These are phyloP conservation scores for Sparidentex hasta DNA, from an alignment of 2,797 vertebrate genomes.

Conservation along the genomic window DNA sequence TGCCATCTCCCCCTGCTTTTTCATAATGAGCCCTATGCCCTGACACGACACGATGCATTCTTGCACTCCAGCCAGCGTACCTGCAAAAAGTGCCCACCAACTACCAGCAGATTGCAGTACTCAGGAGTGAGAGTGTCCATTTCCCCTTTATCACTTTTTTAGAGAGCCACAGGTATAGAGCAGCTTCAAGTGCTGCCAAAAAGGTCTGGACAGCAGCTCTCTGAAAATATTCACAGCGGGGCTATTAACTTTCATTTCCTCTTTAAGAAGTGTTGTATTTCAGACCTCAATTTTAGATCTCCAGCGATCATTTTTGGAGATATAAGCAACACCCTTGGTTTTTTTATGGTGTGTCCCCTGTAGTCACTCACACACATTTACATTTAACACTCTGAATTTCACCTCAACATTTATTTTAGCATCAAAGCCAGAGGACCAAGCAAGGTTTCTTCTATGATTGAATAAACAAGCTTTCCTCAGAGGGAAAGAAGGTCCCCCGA, in stretches of 20 bases:
- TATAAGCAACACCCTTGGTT: not conserved
- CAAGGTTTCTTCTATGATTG: not conserved
- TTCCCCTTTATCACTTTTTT: slow-evolving; percentile 54
- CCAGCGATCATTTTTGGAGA: slow-evolving; percentile 17
- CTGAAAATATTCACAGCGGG: slow-evolving; percentile 39
- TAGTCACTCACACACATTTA: not conserved
- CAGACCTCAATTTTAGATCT: slow-evolving; percentile 12
- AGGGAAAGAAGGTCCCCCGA: too few species aligned
- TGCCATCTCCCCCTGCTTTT: slow-evolving; percentile 44
- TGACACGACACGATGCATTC: slow-evolving; percentile 14
- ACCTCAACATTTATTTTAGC: slow-evolving; percentile 11
- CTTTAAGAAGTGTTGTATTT: slow-evolving; percentile 22
- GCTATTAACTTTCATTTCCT: slow-evolving; percentile 49
- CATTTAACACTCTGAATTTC: slow-evolving; percentile 2
- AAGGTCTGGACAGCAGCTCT: slow-evolving; percentile 32
- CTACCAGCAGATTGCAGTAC: slow-evolving; percentile 27
- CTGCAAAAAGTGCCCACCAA: slow-evolving; percentile 43
- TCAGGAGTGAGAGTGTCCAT: slow-evolving; percentile 48
- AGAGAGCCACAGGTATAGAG: slow-evolving; percentile 36
- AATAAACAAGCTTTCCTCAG: too few species aligned
- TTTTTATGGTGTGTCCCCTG: slow-evolving; percentile 5
- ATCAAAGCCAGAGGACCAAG: not conserved
- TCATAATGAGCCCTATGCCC: slow-evolving; percentile 38
- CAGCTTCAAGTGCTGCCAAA: slow-evolving; percentile 48
- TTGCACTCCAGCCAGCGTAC: slow-evolving; percentile 51